Evolutionary conservation across 2,888 invertebrate species (phyloP).

Genomic region (Tenthredo distinguenda): DNA sequence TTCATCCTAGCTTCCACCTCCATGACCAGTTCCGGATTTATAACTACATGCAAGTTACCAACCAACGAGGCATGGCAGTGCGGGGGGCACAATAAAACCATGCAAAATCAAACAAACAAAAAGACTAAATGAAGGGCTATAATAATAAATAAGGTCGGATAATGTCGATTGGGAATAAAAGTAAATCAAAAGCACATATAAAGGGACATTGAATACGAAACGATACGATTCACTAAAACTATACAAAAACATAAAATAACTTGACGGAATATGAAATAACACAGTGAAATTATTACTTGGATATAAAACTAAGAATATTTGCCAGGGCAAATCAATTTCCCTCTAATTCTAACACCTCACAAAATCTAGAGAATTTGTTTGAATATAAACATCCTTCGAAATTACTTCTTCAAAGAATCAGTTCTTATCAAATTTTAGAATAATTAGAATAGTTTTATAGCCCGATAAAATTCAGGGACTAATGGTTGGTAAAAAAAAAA

Average conservation of each 20-base stretch:
- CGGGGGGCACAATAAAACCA: constrained; percentile 76
- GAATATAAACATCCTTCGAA: background rate
- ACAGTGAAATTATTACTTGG: background rate
- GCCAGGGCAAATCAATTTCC: background rate
- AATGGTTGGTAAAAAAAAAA: background rate
- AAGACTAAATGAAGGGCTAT: constrained; percentile 67
- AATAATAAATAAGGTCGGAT: constrained; percentile 53
- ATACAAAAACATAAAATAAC: background rate
- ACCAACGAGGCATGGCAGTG: constrained; percentile 73
- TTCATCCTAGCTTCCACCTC: constrained; percentile 95
- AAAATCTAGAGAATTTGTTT: background rate
- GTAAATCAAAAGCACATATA: constrained; percentile 38
- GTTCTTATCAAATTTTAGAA: background rate
- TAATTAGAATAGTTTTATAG: background rate
- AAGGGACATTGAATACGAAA: constrained; percentile 47
- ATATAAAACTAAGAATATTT: background rate
- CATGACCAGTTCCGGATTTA: constrained; percentile 93
- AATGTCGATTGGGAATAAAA: constrained; percentile 22
- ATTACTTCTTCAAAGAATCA: background rate
- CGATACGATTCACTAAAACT: background rate
- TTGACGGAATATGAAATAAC: background rate
- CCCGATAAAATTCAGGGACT: background rate
- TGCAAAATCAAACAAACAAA: constrained; percentile 73
- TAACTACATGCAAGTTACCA: constrained; percentile 83
- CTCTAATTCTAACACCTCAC: background rate